A percentile compares a stretch with the other conserved stretches of the same genome.
Conservation (phyloP, 1,140 invertebrate species). For the Halesus radiatus region DNA sequence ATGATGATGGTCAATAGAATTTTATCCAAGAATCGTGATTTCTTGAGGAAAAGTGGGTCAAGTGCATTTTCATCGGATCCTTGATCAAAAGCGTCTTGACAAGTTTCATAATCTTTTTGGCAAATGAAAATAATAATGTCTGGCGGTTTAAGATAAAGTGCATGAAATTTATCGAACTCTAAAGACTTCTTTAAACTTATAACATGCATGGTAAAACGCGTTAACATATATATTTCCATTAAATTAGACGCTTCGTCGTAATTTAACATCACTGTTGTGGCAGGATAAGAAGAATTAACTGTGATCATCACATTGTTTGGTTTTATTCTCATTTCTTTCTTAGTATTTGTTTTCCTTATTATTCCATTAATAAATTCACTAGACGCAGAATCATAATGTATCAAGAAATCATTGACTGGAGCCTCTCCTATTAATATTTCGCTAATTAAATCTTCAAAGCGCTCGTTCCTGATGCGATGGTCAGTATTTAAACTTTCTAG, state of each 20-base stretch:
- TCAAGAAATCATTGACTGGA: neutral
- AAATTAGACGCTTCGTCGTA: neutral
- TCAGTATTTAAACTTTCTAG: neutral
- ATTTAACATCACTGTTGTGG: neutral
- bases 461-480: neutral
- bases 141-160: neutral
- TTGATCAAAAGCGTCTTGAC: neutral
- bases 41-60: neutral
- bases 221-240: neutral
- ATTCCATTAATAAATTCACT: neutral
- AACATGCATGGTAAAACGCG: neutral
- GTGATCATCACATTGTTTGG: too few relatives aligned
- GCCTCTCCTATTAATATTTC: neutral
- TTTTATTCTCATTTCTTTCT: neutral
- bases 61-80: neutral
- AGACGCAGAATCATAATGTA: conserved; percentile 6
- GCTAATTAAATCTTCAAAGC: neutral
- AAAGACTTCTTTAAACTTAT: neutral
- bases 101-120: conserved; percentile 1
- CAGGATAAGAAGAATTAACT: neutral
- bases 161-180: neutral
- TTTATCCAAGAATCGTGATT: too few relatives aligned
- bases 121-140: neutral
- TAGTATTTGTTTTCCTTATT: neutral
- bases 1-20: neutral